Base-by-base conservation (phyloP, 2,797 vertebrate genomes). In the Intellagama lesueurii region DNA sequence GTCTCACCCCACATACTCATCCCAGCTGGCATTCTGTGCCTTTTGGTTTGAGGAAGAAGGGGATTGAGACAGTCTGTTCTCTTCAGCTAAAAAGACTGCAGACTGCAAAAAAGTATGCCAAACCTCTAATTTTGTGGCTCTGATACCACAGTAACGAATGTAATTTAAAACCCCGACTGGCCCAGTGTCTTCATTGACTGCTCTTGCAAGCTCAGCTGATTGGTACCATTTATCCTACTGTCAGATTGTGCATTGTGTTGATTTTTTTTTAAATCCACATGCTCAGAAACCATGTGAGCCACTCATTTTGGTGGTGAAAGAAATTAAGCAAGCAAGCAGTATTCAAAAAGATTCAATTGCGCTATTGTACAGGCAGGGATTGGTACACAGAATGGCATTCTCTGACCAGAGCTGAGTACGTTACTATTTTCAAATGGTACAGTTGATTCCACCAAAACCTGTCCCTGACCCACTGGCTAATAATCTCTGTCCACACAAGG, bases 311-410 rank as follows among this genome's bases (percentile, higher is more conserved):
- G 66, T 24, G 73, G 78, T 66, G 0, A 7, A 28, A 82, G 80
- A 47, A 75, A 79, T 70, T 69, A 64, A 94, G 93, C 78, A 91
- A 75, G 90, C 91, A 66, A 86, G 76, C 84, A 84, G 76, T 81
- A 73, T 90, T 92, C 80, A 92, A 92, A 85, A 68, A 89, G 56
- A 22, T 52, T 94, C 89, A 92, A 89, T 91, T 60, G 44, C 0
- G 0, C 87, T 90, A 60, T 75, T 88, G 89, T 94, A 64, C 69
- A 66, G 19, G 91, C 87, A 49, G 60, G 81, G 26, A 16, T 1
- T 64, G 44, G 14, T 64, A 87, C 78, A 92, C 69, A 88, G 90
- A 89, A 49, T n/a, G 56, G 90, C 64, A 87, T 91, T 91, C 85
- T 86, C 3, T 56, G 66, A 60, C 90, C 81, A 68, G 60, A 70